Base-by-base conservation (phyloP, 2,797 vertebrate species). In the Ptychadena robeensis region DNA sequence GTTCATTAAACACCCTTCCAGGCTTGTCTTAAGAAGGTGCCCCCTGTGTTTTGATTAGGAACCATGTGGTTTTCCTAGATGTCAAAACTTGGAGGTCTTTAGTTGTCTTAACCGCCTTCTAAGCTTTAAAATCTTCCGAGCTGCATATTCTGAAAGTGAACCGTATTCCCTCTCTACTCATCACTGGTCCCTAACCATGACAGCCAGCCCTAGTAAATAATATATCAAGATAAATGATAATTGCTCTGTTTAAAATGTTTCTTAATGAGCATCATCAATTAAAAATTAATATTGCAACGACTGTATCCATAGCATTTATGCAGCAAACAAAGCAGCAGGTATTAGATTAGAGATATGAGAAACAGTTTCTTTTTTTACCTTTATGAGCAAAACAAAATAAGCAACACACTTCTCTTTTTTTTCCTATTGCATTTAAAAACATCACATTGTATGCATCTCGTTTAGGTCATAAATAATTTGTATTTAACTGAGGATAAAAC, bases 201-300 rank as follows among this genome's bases (percentile, higher is more conserved):
- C 95, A 96, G 94, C 92, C 94, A 97, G 93, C 93, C 93, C 96
- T 97, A 92, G 94, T 98, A 98, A 98, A 98, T 98, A 98, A 98
- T 98, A 97, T 97, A 98, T 98, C 95, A 98, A 97, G 96, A 98
- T 98, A 97, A 98, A 98, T 97, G 96, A 97, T 98, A 97, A 98
- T 98, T 97, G 95, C 95, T 94, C 92, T 92, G 95, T 96, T 97
- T 95, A 96, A 95, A 94, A 88, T 94, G 90, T 94, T 93, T 94
- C 94, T 94, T 98, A 98, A 98, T 98, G 97, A 99, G 95, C 86
- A 89, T 94, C 94, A 96, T 99, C 96, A 98, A 98, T 98, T 97
- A 97, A 95, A 96, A 95, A 96, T 96, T 96, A 97, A 95, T 91
- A 91, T 91, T 92, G 92, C 95, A 96, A 96, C 96, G 95, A 94